Base-by-base conservation (phyloP, 1,140 invertebrate genomes). In the Batillaria attramentaria region DNA sequence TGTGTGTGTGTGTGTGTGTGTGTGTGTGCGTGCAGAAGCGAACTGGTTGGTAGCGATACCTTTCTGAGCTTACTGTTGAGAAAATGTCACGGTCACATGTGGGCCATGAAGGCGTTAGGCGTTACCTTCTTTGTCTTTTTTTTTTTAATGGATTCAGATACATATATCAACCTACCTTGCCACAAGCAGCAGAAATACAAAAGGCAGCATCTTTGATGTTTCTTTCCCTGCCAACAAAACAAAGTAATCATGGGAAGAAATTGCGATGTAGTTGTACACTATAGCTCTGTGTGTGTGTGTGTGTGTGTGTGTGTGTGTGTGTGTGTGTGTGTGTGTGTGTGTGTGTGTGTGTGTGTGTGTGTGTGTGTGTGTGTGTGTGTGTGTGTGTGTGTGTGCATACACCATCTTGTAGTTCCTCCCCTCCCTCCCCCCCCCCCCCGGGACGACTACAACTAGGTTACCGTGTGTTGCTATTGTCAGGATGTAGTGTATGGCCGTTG, bases 291-390 rank as follows among this genome's bases (percentile, higher is more conserved):
- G n/a, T n/a, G n/a, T 65, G 28, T 65, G 62, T 33, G 3, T 65
- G 31, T 65, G 28, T 65, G 28, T 65, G 1, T 65, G 28, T 65
- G 62, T 33, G 5, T 65, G 62, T 33, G 3, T 33, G 28, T 35
- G 62, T 33, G 28, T 65, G 62, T 65, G 62, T 33, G 28, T 33
- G 28, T 65, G 62, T 65, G 28, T 65, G 4, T 35, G 13, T 65
- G 28, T 65, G 28, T 65, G 28, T 65, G 28, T 16, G 24, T 65
- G 3, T 65, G 62, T 33, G 62, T 65, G 62, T 65, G 62, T 65
- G 28, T 65, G 62, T 65, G n/a, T 65, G 62, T 33, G 62, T 65
- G 62, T 65, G 28, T 65, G 62, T 65, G 28, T 3, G 62, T 65
- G 62, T 33, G 28, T 50, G 46, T 50, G 46, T 50, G 46, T 50